phyloP scores from a whole-genome alignment of 92 coral and sea anemone species.

The Heteractis magnifica region DNA sequence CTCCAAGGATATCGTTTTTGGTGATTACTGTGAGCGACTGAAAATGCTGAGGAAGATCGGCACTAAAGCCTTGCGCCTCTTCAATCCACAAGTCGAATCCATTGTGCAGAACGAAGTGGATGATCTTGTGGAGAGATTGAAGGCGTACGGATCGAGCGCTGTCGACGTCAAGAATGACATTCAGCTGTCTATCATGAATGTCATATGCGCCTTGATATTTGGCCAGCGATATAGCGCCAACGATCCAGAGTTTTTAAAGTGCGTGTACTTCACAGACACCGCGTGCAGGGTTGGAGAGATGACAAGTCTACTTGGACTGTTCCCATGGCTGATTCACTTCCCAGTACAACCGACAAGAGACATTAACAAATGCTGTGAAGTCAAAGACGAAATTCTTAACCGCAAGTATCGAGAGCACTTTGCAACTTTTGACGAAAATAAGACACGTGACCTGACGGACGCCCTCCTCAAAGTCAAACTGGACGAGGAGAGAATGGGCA shows the following conservation, averaged over 20 bases:
- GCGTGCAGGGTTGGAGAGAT: slow-evolving; percentile 45
- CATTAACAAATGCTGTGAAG: slow-evolving; percentile 41
- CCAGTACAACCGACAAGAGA: slow-evolving; percentile 55
- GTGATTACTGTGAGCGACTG: slow-evolving; percentile 55
- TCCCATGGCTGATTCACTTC: slow-evolving; percentile 63
- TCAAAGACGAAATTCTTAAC: slow-evolving; percentile 61
- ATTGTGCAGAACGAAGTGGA: slow-evolving; percentile 43
- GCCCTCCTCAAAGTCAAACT: slow-evolving; percentile 53
- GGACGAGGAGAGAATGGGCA: slow-evolving; percentile 44
- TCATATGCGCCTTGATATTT: slow-evolving; percentile 59
- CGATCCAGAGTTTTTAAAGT: slow-evolving; percentile 69
- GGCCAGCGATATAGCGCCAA: slow-evolving; percentile 60
- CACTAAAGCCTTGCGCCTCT: slow-evolving; percentile 60
- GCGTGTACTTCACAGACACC: slow-evolving; percentile 56
- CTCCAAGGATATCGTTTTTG: slow-evolving; percentile 54
- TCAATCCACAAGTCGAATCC: slow-evolving; percentile 43
- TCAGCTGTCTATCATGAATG: slow-evolving; percentile 51
- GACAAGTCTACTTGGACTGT: slow-evolving; percentile 53
- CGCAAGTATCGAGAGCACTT: slow-evolving; percentile 55
- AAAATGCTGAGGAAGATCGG: slow-evolving; percentile 56
- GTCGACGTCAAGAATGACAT: slow-evolving; percentile 61
- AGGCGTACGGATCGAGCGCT: slow-evolving; percentile 34
- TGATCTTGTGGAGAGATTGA: slow-evolving; percentile 36
- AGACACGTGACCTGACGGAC: slow-evolving; percentile 56
- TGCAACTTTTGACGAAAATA: slow-evolving; percentile 42